phyloP scores from a whole-genome alignment of 2,888 invertebrate genomes.

The Drosophila kambysellisi region DNA sequence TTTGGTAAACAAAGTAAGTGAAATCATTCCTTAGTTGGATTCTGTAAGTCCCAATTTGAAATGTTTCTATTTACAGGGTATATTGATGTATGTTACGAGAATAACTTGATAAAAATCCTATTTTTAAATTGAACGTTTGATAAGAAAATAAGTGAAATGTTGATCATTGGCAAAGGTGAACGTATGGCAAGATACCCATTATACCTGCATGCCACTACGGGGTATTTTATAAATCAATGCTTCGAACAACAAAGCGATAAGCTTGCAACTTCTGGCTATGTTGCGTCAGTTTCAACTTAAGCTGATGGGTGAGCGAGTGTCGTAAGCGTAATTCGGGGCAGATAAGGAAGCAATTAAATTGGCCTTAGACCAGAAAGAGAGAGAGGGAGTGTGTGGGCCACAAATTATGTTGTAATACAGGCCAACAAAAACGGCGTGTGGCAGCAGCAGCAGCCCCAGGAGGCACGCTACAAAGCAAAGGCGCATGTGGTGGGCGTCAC shows the following conservation, averaged over 20 bases:
- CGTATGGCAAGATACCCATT: neutral
- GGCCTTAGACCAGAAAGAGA: neutral
- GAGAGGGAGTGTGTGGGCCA: neutral
- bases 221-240: conserved; percentile 17
- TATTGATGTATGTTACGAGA: neutral
- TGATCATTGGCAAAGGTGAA: neutral
- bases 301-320: conserved; percentile 23
- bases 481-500: conserved; percentile 62
- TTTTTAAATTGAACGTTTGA: conserved; percentile 33
- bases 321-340: conserved; percentile 31
- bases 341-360: conserved; percentile 32
- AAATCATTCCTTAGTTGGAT: neutral
- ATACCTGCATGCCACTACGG: neutral
- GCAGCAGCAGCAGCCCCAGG: conserved; percentile 7
- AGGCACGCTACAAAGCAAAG: conserved; percentile 30
- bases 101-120: neutral
- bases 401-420: neutral
- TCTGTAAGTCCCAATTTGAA: neutral
- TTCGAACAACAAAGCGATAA: conserved; percentile 18
- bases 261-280: neutral
- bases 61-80: neutral
- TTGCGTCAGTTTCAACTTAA: conserved; percentile 12
- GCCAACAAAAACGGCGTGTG: neutral
- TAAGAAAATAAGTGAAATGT: conserved; percentile 10
- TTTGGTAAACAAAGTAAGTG: too few species aligned